Evolutionary conservation across 2,113 vertebrate genomes (phyloP).

Genomic region (Nycticebus coucang): DNA sequence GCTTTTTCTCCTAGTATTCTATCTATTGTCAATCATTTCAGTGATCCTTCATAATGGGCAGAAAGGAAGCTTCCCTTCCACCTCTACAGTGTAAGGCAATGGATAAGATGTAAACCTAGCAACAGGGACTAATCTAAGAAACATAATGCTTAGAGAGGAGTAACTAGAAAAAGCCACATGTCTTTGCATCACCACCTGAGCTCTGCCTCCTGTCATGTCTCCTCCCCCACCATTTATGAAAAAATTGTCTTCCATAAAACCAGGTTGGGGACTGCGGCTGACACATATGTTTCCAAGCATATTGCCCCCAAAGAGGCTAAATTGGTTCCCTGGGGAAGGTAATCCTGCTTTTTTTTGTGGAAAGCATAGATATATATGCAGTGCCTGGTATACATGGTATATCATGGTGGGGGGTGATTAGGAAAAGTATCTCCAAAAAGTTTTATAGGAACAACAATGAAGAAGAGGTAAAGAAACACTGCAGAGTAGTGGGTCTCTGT

Average conservation of each 20-base stretch:
- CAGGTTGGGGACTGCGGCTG: no score
- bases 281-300: background rate
- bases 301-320: background rate
- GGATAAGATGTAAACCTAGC: background rate
- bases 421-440: background rate
- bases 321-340: background rate
- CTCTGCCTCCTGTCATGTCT: no score
- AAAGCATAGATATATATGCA: background rate
- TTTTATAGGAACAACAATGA: background rate
- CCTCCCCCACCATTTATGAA: no score
- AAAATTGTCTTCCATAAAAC: no score
- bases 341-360: background rate
- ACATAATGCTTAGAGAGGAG: background rate
- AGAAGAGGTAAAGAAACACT: background rate
- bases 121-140: background rate
- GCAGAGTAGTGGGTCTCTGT: background rate
- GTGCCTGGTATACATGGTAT: background rate
- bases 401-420: background rate
- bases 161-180: background rate
- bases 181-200: no score
- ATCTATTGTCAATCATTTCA: background rate
- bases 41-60: background rate
- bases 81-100: no score
- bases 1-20: background rate
- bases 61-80: background rate